Evolutionary conservation across 2,113 vertebrate genomes (phyloP).

Genomic region (Bambusicola thoracicus): DNA sequence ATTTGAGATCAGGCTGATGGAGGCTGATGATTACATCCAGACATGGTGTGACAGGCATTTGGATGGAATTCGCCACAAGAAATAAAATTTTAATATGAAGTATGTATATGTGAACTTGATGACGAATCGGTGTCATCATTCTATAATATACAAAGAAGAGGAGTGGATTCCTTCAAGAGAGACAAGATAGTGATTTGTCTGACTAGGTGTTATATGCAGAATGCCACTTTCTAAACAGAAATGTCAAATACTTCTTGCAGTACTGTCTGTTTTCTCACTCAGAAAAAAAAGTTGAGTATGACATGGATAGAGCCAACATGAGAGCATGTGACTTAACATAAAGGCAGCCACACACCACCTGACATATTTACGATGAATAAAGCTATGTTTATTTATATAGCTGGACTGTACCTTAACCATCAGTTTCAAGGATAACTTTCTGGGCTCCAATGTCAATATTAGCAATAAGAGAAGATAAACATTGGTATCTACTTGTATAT

Average conservation of each 20-base stretch:
- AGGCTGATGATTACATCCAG: not conserved
- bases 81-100: not conserved
- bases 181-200: not conserved
- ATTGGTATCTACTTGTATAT: not conserved
- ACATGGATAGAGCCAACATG: not conserved
- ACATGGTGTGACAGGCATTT: not conserved
- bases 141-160: not conserved
- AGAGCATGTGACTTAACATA: not conserved
- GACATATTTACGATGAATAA: not conserved
- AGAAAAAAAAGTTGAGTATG: not conserved
- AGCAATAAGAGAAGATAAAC: not conserved
- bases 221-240: not conserved
- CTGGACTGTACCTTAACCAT: not conserved
- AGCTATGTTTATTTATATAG: not conserved
- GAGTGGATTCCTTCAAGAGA: not conserved
- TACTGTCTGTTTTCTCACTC: not conserved
- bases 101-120: not conserved
- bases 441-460: not conserved
- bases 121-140: not conserved
- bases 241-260: not conserved
- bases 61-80: not conserved
- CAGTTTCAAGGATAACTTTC: not conserved
- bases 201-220: not conserved
- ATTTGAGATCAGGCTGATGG: not conserved
- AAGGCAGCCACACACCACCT: rapidly evolving